phyloP scores from a whole-genome alignment of 1,140 invertebrate genomes.

The Fopius arisanus region DNA sequence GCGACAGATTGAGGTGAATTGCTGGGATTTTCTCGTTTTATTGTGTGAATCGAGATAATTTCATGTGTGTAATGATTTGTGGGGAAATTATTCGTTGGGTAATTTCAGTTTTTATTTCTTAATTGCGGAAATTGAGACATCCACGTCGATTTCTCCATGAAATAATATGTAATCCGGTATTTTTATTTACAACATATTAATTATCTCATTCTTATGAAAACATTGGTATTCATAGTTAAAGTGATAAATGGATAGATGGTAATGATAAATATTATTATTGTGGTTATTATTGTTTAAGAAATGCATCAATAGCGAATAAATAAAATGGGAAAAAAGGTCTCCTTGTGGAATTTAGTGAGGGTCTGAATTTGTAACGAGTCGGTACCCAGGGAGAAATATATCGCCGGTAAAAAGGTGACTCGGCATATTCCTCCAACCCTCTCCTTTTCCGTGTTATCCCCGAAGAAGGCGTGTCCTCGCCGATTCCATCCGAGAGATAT shows the following conservation, averaged over 20 bases:
- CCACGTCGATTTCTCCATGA: no score
- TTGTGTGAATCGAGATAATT: background rate
- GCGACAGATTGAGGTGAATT: background rate
- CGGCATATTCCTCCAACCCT: background rate
- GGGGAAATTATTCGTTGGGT: background rate
- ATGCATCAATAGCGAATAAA: background rate
- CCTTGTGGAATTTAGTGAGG: background rate
- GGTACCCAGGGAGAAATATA: background rate
- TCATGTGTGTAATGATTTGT: no score
- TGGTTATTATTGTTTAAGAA: no score
- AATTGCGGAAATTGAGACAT: background rate
- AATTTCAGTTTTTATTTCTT: background rate
- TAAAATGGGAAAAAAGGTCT: background rate
- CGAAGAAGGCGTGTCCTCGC: slow-evolving; percentile 27
- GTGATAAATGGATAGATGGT: no score
- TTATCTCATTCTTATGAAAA: no score
- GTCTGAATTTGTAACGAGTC: slow-evolving; percentile 15
- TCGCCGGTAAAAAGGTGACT: background rate
- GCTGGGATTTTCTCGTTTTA: background rate
- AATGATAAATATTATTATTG: no score
- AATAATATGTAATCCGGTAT: no score
- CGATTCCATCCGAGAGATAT: slow-evolving; percentile 31
- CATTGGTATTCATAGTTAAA: no score
- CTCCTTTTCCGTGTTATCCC: slow-evolving; percentile 12
- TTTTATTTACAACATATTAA: no score